Base-by-base conservation (phyloP, 2,888 invertebrate species). In the Orthonevra nobilis region DNA sequence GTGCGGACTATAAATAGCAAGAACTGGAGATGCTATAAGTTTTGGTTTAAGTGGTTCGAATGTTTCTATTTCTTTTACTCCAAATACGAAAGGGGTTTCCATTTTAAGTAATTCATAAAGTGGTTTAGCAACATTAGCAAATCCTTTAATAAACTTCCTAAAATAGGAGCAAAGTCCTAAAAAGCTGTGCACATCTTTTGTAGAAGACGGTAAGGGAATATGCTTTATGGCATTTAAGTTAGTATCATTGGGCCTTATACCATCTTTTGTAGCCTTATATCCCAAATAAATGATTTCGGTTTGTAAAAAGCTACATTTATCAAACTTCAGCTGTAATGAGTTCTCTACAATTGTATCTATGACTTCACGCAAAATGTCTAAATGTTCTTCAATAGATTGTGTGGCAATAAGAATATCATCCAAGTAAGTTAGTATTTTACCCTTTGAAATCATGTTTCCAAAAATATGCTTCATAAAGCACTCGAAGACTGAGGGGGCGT, bases 331-430 rank as follows among this genome's bases (percentile, higher is more conserved):
- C 20, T 32, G 32, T 23, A 73, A 36, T 9, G 4, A n/a, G 7
- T 75, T 44, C 20, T 46, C 30, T 1, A 15, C 0, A 17, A 61
- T 20, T 6, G 44, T 56, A n/a, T 74, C 23, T 10, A 83, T 12
- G 5, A 82, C 82, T 48, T 44, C 6, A n/a, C 40, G 52, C 26
- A 77, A 69, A 17, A 61, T 61, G 14, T 66, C 23, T 17, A 81
- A 40, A 60, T 83, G 82, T 52, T 82, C 81, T 9, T 69, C 42
- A 28, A 82, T 54, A 50, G 66, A 40, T 19, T 72, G 42, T 3
- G 81, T 81, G 7, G 75, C 77, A 3, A 83, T 77, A 23, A 83
- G 19, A 12, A 84, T 72, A 46, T 84, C 83, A 46, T 84, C 83
- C 44, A 84, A 63, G 75, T 83, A 84, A 30, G 83, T 82, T 1